phyloP scores from a whole-genome alignment of 2,888 invertebrate species.

The Entomobrya multifasciata region DNA sequence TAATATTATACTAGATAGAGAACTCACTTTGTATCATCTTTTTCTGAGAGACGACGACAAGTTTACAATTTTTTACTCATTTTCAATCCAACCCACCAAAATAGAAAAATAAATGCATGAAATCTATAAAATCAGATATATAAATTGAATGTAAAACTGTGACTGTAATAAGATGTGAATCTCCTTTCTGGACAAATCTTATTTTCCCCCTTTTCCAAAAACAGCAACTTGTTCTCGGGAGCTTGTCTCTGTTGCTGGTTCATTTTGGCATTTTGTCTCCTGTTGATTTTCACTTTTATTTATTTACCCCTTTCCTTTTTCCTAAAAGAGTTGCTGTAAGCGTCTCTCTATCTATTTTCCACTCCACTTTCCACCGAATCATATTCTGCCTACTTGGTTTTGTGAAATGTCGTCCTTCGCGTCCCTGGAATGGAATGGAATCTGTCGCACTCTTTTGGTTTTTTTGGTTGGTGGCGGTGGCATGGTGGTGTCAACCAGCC shows the following conservation, averaged over 20 bases:
- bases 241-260: too few species aligned
- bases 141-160: too few species aligned
- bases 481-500: conserved; percentile 5
- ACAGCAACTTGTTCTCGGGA: not conserved
- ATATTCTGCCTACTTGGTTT: not conserved
- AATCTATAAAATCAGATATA: too few species aligned
- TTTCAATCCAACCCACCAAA: not conserved
- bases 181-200: conserved; percentile 20
- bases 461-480: not conserved
- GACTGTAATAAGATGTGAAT: not conserved
- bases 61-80: not conserved
- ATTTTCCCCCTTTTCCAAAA: not conserved
- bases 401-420: too few species aligned
- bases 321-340: not conserved
- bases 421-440: not conserved
- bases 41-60: not conserved
- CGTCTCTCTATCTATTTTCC: conserved; percentile 16
- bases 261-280: not conserved
- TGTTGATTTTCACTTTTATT: conserved; percentile 61
- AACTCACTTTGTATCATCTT: not conserved
- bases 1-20: not conserved
- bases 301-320: conserved; percentile 10
- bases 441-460: not conserved
- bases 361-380: not conserved
- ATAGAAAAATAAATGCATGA: not conserved